Conservation (phyloP, 1,140 invertebrate genomes). For the Drosophila santomea region DNA sequence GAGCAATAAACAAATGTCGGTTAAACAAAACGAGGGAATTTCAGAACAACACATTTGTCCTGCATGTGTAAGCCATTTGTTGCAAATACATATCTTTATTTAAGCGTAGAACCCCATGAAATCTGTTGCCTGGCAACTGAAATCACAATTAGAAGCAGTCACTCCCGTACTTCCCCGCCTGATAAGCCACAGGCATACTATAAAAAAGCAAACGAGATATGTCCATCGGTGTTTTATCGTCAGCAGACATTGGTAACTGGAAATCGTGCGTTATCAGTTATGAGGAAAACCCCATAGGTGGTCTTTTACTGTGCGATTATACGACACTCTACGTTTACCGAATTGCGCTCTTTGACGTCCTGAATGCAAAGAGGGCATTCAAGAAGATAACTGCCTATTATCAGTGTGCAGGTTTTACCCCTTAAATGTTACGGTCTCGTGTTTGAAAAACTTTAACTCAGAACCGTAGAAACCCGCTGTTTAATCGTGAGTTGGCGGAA, state of each 20-base stretch:
- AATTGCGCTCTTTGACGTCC: conserved; percentile 6
- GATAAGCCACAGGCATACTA: conserved; percentile 24
- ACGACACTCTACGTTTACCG: conserved; percentile 8
- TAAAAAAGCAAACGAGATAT: conserved; percentile 36
- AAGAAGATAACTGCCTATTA: conserved; percentile 44
- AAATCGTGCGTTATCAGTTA: conserved; percentile 53
- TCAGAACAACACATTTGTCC: conserved; percentile 48
- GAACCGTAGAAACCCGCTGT: conserved; percentile 11
- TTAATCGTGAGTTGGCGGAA: conserved; percentile 15
- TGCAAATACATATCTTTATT: conserved; percentile 2
- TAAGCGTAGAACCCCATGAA: conserved; percentile 7
- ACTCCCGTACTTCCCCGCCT: conserved; percentile 37
- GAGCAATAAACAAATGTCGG: conserved; percentile 11
- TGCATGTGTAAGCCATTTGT: conserved; percentile 27
- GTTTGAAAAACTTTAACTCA: conserved; percentile 3
- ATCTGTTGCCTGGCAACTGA: conserved; percentile 38
- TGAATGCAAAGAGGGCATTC: too few relatives aligned
- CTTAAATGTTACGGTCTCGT: conserved; percentile 18
- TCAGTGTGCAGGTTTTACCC: conserved; percentile 38
- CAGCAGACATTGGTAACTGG: conserved; percentile 50
- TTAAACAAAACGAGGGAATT: conserved; percentile 47
- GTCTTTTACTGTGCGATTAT: conserved; percentile 70
- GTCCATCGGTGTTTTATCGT: conserved; percentile 48
- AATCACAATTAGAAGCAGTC: conserved; percentile 35
- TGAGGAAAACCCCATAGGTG: conserved; percentile 69